Evolutionary conservation across 2,888 invertebrate species (phyloP).

Genomic region (Hyppa rectilinea): DNA sequence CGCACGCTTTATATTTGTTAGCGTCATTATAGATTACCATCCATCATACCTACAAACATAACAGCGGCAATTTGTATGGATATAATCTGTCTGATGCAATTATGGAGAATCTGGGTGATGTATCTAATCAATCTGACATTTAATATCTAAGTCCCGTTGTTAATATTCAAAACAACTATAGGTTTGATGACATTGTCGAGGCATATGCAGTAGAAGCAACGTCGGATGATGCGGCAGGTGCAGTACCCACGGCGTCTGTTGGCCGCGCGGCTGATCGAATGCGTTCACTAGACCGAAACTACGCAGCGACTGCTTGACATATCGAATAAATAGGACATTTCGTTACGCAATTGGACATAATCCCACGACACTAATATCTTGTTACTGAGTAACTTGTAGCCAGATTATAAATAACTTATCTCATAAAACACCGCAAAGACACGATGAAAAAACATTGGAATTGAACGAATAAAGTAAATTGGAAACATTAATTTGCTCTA

Average conservation of each 20-base stretch:
- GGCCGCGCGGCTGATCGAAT: constrained; percentile 62
- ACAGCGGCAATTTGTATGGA: constrained; percentile 37
- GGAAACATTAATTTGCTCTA: constrained; percentile 48
- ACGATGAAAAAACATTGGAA: constrained; percentile 22
- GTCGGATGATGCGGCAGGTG: constrained; percentile 47
- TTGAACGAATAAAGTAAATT: constrained; percentile 33
- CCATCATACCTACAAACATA: constrained; percentile 57
- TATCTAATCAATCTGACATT: constrained; percentile 19
- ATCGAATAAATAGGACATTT: constrained; percentile 70
- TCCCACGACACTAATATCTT: constrained; percentile 56
- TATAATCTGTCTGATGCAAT: constrained; percentile 44
- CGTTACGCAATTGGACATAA: constrained; percentile 72
- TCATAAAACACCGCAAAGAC: constrained; percentile 8
- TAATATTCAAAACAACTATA: constrained; percentile 33
- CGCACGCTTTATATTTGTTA: constrained; percentile 67
- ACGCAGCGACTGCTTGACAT: constrained; percentile 65
- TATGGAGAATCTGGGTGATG: constrained; percentile 41
- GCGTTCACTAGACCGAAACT: constrained; percentile 71
- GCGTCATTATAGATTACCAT: constrained; percentile 65
- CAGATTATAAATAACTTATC: constrained; percentile 40
- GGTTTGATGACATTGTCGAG: constrained; percentile 11
- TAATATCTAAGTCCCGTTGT: constrained; percentile 29
- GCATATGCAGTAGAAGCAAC: constrained; percentile 13
- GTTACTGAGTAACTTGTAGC: constrained; percentile 45
- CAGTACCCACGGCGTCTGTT: constrained; percentile 48